phyloP scores from a whole-genome alignment of 2,113 vertebrate species.

The Platycercus adscitus region DNA sequence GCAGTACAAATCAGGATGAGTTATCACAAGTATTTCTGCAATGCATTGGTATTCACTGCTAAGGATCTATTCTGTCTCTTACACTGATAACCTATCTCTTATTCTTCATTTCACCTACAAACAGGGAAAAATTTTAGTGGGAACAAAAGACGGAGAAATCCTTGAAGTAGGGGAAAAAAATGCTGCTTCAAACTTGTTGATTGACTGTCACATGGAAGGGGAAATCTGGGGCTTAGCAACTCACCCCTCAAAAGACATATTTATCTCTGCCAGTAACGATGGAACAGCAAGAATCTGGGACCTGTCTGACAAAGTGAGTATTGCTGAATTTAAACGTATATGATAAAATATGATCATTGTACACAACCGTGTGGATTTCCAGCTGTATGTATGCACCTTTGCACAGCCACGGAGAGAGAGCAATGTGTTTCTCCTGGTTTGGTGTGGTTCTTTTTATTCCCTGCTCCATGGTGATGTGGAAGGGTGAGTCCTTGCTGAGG shows the following conservation, averaged over 20 bases:
- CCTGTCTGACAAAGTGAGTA: conserved; percentile 90
- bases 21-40: neutral
- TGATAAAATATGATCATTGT: neutral
- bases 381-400: neutral
- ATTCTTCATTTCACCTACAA: neutral
- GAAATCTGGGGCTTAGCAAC: conserved; percentile 95
- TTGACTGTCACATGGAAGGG: conserved; percentile 94
- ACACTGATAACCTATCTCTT: neutral
- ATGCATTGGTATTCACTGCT: neutral
- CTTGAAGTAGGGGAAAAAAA: conserved; percentile 99
- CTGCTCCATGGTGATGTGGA: neutral
- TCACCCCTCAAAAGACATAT: conserved; percentile 92
- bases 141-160: conserved; percentile 97
- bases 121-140: conserved; percentile 96
- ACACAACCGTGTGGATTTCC: neutral
- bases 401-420: neutral
- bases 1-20: neutral
- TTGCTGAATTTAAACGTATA: rapidly evolving
- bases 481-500: neutral
- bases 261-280: conserved; percentile 94
- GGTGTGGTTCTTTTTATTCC: neutral
- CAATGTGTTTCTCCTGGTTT: neutral
- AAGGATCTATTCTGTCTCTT: neutral
- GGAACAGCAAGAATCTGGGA: conserved; percentile 97
- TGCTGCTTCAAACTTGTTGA: conserved; percentile 94